Evolutionary conservation across 2,888 invertebrate genomes (phyloP).

Genomic region (Boloria selene): DNA sequence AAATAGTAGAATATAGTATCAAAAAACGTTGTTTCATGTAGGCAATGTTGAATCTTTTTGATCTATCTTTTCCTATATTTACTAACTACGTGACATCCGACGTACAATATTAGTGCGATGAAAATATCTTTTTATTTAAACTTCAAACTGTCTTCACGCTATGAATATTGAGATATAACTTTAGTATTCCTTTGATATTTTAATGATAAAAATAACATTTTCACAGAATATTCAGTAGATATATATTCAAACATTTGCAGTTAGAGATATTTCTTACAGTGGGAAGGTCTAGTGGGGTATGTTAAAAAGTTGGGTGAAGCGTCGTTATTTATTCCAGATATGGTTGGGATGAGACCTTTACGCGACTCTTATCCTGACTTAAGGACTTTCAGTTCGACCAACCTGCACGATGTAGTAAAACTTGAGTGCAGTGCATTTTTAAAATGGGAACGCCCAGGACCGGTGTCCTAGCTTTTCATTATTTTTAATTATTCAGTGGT

Average conservation of each 20-base stretch:
- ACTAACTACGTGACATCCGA: conserved; percentile 20
- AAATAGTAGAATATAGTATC: not conserved
- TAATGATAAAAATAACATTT: conserved; percentile 1
- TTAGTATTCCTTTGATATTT: conserved; percentile 7
- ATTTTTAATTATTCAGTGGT: conserved; percentile 78
- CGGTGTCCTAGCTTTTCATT: conserved; percentile 71
- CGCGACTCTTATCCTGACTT: conserved; percentile 66
- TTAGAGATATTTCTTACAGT: not conserved
- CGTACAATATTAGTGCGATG: conserved; percentile 2
- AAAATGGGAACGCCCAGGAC: conserved; percentile 73
- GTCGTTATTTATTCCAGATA: conserved; percentile 37
- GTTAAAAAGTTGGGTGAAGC: conserved; percentile 17
- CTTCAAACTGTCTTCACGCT: conserved; percentile 8
- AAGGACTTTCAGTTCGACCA: conserved; percentile 69
- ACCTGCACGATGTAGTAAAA: conserved; percentile 78
- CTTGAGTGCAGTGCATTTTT: conserved; percentile 80
- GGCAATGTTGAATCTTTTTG: not conserved
- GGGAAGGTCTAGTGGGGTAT: conserved; percentile 7
- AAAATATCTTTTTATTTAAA: conserved; percentile 3
- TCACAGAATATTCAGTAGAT: conserved; percentile 1
- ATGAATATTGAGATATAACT: conserved; percentile 18
- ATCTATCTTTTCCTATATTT: conserved; percentile 6
- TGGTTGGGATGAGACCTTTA: conserved; percentile 63
- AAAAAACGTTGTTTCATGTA: not conserved
- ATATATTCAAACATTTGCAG: conserved; percentile 4